These are phyloP conservation scores for Oligia latruncula DNA, from an alignment of 2,888 invertebrate genomes.

Conservation along the genomic window DNA sequence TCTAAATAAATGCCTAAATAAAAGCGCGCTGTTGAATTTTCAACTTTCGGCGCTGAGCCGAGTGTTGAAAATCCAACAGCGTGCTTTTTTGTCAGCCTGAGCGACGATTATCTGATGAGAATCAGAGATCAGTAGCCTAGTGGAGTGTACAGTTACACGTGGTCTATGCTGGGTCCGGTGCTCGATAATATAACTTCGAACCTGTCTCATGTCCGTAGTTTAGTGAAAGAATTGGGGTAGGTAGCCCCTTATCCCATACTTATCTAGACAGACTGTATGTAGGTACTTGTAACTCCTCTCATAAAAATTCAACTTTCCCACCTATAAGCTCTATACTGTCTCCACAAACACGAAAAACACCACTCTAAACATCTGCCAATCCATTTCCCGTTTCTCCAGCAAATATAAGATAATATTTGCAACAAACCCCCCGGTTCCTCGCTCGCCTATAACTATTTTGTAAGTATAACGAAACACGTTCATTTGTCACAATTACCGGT, in stretches of 20 bases:
- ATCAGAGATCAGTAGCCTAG: background rate
- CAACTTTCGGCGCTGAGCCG: background rate
- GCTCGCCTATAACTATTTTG: slow-evolving; percentile 61
- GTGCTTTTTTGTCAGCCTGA: background rate
- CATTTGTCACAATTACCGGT: slow-evolving; percentile 89
- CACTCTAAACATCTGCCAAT: slow-evolving; percentile 4
- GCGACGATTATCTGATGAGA: background rate
- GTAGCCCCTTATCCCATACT: too few relatives aligned
- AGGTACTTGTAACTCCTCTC: background rate
- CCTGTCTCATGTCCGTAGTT: background rate
- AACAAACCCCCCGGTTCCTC: slow-evolving; percentile 16
- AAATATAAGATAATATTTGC: slow-evolving; percentile 27
- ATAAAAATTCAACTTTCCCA: background rate
- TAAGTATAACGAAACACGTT: slow-evolving; percentile 79
- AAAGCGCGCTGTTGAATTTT: background rate
- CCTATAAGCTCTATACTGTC: background rate
- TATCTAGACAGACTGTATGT: background rate
- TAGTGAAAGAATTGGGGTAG: background rate
- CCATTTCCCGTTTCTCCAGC: slow-evolving; percentile 13
- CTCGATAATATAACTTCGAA: background rate
- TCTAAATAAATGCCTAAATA: background rate
- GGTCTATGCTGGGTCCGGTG: background rate
- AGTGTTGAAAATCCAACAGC: background rate
- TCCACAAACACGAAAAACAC: background rate
- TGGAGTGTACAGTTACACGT: background rate